These are phyloP conservation scores for Diarsia brunnea DNA, from an alignment of 2,888 invertebrate species.

Conservation along the genomic window DNA sequence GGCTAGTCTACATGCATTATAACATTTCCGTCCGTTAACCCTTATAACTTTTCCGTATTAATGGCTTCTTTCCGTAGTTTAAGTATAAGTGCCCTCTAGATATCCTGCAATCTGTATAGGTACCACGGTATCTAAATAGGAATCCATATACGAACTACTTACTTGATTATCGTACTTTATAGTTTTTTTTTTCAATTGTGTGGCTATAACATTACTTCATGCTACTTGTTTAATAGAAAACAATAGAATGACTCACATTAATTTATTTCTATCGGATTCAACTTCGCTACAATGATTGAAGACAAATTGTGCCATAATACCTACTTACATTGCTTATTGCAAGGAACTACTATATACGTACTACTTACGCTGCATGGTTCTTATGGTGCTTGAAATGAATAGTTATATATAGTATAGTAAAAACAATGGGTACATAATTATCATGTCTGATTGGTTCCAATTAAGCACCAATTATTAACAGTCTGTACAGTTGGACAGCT, in stretches of 20 bases:
- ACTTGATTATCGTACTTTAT: not conserved
- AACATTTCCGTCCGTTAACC: constrained; percentile 40
- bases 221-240: constrained; percentile 7
- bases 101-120: constrained; percentile 13
- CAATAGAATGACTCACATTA: constrained; percentile 28
- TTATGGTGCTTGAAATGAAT: not conserved
- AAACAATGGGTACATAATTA: not conserved
- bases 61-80: constrained; percentile 41
- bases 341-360: not conserved
- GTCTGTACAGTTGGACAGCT: too few species aligned
- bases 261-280: constrained; percentile 3
- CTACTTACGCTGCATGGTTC: not conserved
- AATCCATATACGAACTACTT: not conserved
- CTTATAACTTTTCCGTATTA: constrained; percentile 21
- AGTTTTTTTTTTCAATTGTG: not conserved
- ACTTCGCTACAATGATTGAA: constrained; percentile 5
- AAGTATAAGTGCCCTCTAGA: not conserved
- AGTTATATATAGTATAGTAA: not conserved
- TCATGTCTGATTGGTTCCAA: not conserved
- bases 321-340: not conserved
- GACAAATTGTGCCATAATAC: constrained; percentile 3
- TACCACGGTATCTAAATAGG: not conserved
- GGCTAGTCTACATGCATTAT: constrained; percentile 15
- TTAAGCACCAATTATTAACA: not conserved
- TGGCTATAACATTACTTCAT: not conserved